Percentiles rank a stretch among this genome's conserved stretches.
Conservation (phyloP, 2,797 vertebrate genomes). For the Brachymystax lenok region DNA sequence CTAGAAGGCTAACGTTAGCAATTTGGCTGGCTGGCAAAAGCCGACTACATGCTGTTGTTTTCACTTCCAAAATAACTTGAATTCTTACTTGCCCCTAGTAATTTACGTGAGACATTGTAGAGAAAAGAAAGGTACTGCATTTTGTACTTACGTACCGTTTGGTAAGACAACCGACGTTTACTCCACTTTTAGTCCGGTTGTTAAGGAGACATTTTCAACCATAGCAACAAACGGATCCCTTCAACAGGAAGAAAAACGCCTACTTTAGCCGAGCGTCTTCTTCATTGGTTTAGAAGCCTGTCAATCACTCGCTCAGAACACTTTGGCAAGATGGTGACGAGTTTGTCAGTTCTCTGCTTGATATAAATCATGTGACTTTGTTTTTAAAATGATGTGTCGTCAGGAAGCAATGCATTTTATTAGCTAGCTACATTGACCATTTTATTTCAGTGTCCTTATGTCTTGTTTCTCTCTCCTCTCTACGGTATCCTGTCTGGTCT, state of each 20-base stretch:
- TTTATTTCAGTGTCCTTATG: no score
- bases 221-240: conserved; percentile 52
- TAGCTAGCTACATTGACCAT: no score
- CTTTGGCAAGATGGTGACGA: no score
- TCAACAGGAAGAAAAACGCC: conserved; percentile 39
- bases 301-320: conserved; percentile 47
- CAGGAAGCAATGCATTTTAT: no score
- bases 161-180: conserved; percentile 52
- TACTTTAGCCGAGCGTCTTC: background rate
- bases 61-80: background rate
- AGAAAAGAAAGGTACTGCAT: background rate
- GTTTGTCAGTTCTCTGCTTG: no score
- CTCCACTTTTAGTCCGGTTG: conserved; percentile 63
- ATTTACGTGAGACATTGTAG: no score
- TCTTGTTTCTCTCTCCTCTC: no score
- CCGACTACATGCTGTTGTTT: conserved; percentile 33
- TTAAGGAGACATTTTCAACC: conserved; percentile 72
- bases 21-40: conserved; percentile 38
- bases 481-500: no score
- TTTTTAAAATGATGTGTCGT: no score
- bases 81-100: background rate
- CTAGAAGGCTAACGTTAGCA: conserved; percentile 43
- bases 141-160: conserved; percentile 53
- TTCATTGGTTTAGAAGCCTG: conserved; percentile 47
- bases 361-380: no score